Conservation (phyloP, 2,888 invertebrate genomes). For the Druceiella hillmani region DNA sequence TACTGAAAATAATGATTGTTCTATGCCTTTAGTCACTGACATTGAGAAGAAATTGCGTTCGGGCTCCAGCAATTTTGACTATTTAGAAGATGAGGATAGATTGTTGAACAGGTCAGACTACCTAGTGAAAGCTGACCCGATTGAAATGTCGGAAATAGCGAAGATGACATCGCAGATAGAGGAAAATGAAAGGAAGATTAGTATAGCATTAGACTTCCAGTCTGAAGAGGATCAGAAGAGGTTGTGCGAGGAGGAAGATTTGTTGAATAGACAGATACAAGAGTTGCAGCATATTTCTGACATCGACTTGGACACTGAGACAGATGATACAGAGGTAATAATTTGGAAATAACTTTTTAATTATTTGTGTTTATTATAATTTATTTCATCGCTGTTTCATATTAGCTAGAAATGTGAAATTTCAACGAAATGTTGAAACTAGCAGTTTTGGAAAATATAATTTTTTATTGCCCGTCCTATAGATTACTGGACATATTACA, state of each 20-base stretch:
- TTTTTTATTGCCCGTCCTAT: too few relatives aligned
- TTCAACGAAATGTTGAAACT: too few relatives aligned
- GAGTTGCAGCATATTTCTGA: constrained; percentile 67
- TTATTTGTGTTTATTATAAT: constrained; percentile 5
- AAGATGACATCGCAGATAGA: constrained; percentile 50
- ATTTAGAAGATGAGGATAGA: constrained; percentile 43
- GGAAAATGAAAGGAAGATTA: constrained; percentile 51
- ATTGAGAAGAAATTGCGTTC: constrained; percentile 47
- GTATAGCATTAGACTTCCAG: constrained; percentile 57
- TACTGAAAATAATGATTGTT: constrained; percentile 38
- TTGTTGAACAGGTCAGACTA: constrained; percentile 41
- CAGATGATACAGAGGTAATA: constrained; percentile 65
- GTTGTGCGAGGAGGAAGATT: constrained; percentile 70
- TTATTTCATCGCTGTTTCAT: constrained; percentile 4
- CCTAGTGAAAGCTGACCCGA: constrained; percentile 40
- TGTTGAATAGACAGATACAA: constrained; percentile 68
- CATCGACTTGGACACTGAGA: constrained; percentile 75
- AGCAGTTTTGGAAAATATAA: too few relatives aligned
- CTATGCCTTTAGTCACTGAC: too few relatives aligned
- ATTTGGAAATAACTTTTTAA: neutral
- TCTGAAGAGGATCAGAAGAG: constrained; percentile 70
- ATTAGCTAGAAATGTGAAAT: too few relatives aligned
- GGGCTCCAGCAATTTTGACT: constrained; percentile 41
- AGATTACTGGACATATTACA: too few relatives aligned
- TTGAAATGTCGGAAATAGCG: constrained; percentile 48